Conservation (phyloP, 1,140 invertebrate species). For the Ephestia elutella region DNA sequence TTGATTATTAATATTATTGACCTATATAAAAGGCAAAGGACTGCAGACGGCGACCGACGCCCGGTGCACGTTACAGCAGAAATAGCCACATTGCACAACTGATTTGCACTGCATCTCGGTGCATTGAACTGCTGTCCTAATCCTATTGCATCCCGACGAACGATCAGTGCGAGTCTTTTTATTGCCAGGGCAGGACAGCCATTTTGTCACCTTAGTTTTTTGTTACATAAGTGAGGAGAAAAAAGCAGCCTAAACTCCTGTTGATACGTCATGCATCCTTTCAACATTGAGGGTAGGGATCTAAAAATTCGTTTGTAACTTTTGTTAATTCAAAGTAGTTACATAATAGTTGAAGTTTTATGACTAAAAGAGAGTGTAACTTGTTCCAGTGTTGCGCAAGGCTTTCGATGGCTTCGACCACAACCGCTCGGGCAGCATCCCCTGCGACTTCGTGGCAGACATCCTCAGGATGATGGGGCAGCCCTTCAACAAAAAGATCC, state of each 20-base stretch:
- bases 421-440: slow-evolving; percentile 94
- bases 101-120: slow-evolving; percentile 66
- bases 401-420: slow-evolving; percentile 98
- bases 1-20: background rate
- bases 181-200: slow-evolving; percentile 51
- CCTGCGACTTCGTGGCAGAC: slow-evolving; percentile 94
- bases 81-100: slow-evolving; percentile 68
- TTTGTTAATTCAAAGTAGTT: slow-evolving; percentile 13
- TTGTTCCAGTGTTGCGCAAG: slow-evolving; percentile 87
- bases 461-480: slow-evolving; percentile 96
- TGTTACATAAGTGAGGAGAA: slow-evolving; percentile 6
- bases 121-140: slow-evolving; percentile 67
- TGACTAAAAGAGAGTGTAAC: slow-evolving; percentile 29
- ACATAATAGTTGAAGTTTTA: slow-evolving; percentile 6
- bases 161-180: slow-evolving; percentile 59
- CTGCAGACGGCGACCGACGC: slow-evolving; percentile 27
- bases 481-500: slow-evolving; percentile 95
- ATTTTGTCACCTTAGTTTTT: background rate
- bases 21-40: background rate
- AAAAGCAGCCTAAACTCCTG: background rate
- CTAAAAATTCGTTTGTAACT: background rate
- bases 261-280: slow-evolving; percentile 35
- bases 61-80: slow-evolving; percentile 42
- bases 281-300: slow-evolving; percentile 57
- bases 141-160: slow-evolving; percentile 40